These are phyloP conservation scores for Drosophila phalerata DNA, from an alignment of 2,888 invertebrate species.

Conservation along the genomic window DNA sequence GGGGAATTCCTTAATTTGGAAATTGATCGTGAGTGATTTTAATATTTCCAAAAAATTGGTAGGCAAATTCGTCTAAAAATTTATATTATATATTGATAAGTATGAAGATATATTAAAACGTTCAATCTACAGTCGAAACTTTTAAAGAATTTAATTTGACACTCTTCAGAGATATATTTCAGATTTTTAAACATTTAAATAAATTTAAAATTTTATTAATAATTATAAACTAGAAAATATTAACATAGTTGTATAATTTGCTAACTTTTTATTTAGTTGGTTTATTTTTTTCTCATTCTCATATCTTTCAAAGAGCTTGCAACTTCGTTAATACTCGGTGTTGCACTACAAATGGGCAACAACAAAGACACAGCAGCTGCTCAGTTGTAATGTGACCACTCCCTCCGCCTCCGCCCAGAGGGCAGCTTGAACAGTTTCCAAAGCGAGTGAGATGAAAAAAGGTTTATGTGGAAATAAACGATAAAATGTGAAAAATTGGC, in stretches of 20 bases:
- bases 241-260: too few species aligned
- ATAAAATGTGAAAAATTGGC: conserved; percentile 3
- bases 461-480: conserved; percentile 2
- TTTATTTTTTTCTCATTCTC: neutral
- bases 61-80: too few species aligned
- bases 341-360: conserved; percentile 18
- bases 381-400: conserved; percentile 51
- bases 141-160: too few species aligned
- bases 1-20: too few species aligned
- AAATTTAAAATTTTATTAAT: neutral
- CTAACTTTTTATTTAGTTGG: neutral
- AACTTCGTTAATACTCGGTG: neutral
- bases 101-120: too few species aligned
- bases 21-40: too few species aligned
- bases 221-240: neutral
- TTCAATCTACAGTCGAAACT: too few species aligned
- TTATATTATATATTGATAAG: too few species aligned
- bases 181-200: neutral
- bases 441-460: neutral
- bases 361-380: conserved; percentile 40
- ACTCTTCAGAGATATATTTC: too few species aligned
- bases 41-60: too few species aligned
- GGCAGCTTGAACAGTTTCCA: conserved; percentile 44
- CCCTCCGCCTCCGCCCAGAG: conserved; percentile 24
- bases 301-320: neutral